Evolutionary conservation across 2,797 vertebrate genomes (phyloP), one percentile per base, ranked within the genome.

Genomic region (Rhynchonycteris naso): DNA sequence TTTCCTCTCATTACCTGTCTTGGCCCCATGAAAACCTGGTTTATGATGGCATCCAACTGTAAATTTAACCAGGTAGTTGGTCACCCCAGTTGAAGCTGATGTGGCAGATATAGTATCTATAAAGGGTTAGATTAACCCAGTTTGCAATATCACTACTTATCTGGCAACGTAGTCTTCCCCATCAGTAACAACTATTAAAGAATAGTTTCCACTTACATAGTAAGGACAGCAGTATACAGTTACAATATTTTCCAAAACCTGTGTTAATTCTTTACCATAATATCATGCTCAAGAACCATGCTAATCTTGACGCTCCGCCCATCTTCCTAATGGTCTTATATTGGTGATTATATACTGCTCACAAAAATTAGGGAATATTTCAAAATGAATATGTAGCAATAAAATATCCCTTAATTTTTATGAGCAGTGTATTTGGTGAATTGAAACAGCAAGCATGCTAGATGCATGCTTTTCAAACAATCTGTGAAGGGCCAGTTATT

Each of bases 101-200:
- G 12, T 22, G 15, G 50, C 33, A 83, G 19, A 76, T 82, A 7
- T 52, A 28, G 1, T 74, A 58, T 74, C 69, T 66, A 14, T 6
- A 54, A 14, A 88, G 21, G 38, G 71, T 58, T 88, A 78, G 24
- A 79, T 58, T 19, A 56, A 85, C 14, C 68, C 50, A 93, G 52
- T 38, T 84, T 71, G 28, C 22, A 89, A 81, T 81, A 54, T 15
- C 85, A 66, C 24, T 69, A 74, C 26, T 78, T 28, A 80, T 58
- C 30, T 56, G 35, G 26, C 28, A 92, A 75, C 7, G 35, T 43
- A 47, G 66, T 88, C 94, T 87, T 79, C 18, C 7, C 28, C 66
- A 69, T 85, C 43, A 96, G 47, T 74, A 93, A 24, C 63, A 95
- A 95, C 83, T 24, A 63, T 66, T 71, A 89, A 78, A 47, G 81